Evolutionary conservation across 2,113 vertebrate genomes (phyloP), one percentile per base, ranked within the genome.

Genomic region (Neotoma lepida): DNA sequence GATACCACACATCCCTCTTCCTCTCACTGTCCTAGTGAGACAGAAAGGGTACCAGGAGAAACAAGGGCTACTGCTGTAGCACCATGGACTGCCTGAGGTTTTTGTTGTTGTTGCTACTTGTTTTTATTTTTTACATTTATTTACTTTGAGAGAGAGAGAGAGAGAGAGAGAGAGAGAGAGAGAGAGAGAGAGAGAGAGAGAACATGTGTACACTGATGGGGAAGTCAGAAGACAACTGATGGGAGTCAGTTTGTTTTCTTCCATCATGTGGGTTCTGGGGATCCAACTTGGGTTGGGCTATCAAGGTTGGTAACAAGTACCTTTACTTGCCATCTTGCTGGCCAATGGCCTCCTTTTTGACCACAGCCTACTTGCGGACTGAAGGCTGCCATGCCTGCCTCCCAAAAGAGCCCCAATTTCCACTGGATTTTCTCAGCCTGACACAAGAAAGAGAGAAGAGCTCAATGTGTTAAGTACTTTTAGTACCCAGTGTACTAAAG

Each of bases 1-100:
- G 3, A 13, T 18, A 12, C 14, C 1, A 0, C 9, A 5, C n/a
- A 35, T n/a, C 26, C 54, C 33, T 0, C 1, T 13, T 13, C 12
- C 9, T 66, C 10, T 82, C 9, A 1, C 15, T 33, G 3, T 24
- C 28, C 46, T 33, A 30, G 22, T 17, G 39, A 87, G 64, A 10
- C 61, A 73, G 39, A 18, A 9, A 74, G 49, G 58, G 4, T 33
- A 78, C 49, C 46, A 0, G 28, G 2, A 78, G 35, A 56, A 28
- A 14, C 9, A 12, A 13, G 2, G n/a, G 58, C 18, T 46, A 61
- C n/a, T 3, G 22, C 41, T 0, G 28, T 26, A 73, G 46, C 28
- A 17, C 1, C 3, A 14, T 14, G 4, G 35, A 81, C 33, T 0
- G 1, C 6, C 54, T 61, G n/a, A 14, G n/a, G 8, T 15, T 82